Percentiles rank a stretch among this genome's conserved stretches.
Conservation (phyloP, 2,797 vertebrate species). For the Amniataba percoides region DNA sequence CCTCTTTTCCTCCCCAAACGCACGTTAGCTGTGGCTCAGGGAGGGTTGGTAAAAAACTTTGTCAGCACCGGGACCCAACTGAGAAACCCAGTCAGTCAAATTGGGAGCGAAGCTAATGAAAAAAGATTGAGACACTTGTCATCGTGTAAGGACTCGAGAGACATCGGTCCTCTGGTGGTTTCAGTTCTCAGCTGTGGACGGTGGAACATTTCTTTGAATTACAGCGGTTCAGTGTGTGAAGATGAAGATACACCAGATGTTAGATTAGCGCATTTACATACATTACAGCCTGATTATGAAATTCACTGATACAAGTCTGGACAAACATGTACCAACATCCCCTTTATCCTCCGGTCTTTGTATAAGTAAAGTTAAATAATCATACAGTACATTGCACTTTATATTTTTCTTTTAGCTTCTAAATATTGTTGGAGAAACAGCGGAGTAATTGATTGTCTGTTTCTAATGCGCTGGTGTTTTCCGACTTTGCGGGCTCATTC, state of each 20-base stretch:
- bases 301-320: neutral
- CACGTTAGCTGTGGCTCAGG: conserved; percentile 36
- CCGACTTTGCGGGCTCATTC: conserved; percentile 29
- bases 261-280: neutral
- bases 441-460: neutral
- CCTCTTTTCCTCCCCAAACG: conserved; percentile 53
- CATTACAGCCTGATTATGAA: neutral
- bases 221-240: neutral
- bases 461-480: conserved; percentile 35
- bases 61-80: conserved; percentile 36
- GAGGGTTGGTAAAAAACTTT: conserved; percentile 50
- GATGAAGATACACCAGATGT: neutral
- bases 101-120: conserved; percentile 48
- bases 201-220: conserved; percentile 1
- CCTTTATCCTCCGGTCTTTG: neutral
- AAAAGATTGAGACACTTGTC: conserved; percentile 46
- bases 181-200: conserved; percentile 13
- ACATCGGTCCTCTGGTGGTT: conserved; percentile 22
- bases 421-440: neutral
- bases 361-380: neutral
- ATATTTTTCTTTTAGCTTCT: neutral
- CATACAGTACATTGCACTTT: neutral
- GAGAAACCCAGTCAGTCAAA: conserved; percentile 44
- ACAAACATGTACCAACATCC: neutral
- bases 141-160: conserved; percentile 25